Percentiles rank a stretch among this genome's conserved stretches.
Evolutionary conservation across 2,797 vertebrate genomes (phyloP).

Genomic region (Fratercula arctica): DNA sequence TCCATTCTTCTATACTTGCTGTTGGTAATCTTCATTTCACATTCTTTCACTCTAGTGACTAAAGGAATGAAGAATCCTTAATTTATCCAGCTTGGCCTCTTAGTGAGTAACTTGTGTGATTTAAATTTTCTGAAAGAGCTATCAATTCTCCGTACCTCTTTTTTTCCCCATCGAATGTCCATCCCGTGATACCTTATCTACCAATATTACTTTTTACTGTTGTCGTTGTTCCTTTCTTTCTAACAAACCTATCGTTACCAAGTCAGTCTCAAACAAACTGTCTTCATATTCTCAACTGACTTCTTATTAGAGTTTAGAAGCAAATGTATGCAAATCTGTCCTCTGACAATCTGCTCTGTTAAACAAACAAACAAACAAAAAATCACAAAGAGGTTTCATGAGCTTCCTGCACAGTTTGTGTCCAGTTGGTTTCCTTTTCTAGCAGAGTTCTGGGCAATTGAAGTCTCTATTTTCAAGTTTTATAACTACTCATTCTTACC

Average conservation of each 20-base stretch:
- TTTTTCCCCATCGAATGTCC: not conserved
- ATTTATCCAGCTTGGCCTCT: not conserved
- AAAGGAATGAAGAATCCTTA: not conserved
- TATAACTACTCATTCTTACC: not conserved
- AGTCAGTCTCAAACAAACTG: not conserved
- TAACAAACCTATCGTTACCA: not conserved
- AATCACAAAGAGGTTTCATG: not conserved
- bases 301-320: not conserved
- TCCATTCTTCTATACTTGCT: not conserved
- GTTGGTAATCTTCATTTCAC: not conserved
- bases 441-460: not conserved
- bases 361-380: not conserved
- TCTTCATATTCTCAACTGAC: not conserved
- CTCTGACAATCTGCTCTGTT: not conserved
- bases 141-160: not conserved
- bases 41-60: not conserved
- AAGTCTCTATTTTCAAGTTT: not conserved
- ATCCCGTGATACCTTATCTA: not conserved
- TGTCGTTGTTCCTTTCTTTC: not conserved
- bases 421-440: not conserved
- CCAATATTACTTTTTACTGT: not conserved
- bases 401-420: not conserved
- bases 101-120: not conserved
- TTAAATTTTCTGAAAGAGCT: not conserved
- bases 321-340: not conserved